Evolutionary conservation across 2,113 vertebrate genomes (phyloP).

Genomic region (Alosa alosa): DNA sequence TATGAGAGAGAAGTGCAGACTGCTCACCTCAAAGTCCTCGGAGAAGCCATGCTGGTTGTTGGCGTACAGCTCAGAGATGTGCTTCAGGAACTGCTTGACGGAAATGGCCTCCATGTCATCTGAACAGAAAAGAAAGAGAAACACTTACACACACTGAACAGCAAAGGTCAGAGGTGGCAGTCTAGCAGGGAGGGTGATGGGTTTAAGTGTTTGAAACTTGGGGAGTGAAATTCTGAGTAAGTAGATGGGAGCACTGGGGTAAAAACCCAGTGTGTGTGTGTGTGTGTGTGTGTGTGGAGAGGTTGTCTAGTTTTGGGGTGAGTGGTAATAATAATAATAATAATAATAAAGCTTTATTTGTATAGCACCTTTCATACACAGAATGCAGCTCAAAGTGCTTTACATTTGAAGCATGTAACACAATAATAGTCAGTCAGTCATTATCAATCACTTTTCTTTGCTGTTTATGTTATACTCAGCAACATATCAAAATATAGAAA

Average conservation of each 20-base stretch:
- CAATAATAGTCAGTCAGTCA: too few relatives aligned
- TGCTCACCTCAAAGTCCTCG: constrained; percentile 89
- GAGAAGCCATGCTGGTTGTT: constrained; percentile 91
- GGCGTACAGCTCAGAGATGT: constrained; percentile 84
- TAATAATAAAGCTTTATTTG: too few relatives aligned
- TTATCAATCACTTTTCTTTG: too few relatives aligned
- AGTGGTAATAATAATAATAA: too few relatives aligned
- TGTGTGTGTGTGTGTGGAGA: not conserved
- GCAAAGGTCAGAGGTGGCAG: not conserved
- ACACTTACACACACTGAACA: not conserved
- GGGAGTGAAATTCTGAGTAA: not conserved
- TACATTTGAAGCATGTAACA: too few relatives aligned
- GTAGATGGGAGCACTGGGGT: not conserved
- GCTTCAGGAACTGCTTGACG: constrained; percentile 90
- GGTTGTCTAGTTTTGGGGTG: not conserved
- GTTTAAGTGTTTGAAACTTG: not conserved
- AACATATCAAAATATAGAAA: too few relatives aligned
- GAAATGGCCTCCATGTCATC: constrained; percentile 92
- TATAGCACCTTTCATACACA: too few relatives aligned
- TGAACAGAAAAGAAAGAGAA: constrained; percentile 60
- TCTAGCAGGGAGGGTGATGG: not conserved
- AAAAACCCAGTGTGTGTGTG: not conserved
- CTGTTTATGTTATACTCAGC: too few relatives aligned
- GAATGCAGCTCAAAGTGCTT: too few relatives aligned
- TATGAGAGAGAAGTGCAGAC: not conserved